These are phyloP conservation scores for Drosophila suboccidentalis DNA, from an alignment of 2,888 invertebrate genomes.

Conservation along the genomic window DNA sequence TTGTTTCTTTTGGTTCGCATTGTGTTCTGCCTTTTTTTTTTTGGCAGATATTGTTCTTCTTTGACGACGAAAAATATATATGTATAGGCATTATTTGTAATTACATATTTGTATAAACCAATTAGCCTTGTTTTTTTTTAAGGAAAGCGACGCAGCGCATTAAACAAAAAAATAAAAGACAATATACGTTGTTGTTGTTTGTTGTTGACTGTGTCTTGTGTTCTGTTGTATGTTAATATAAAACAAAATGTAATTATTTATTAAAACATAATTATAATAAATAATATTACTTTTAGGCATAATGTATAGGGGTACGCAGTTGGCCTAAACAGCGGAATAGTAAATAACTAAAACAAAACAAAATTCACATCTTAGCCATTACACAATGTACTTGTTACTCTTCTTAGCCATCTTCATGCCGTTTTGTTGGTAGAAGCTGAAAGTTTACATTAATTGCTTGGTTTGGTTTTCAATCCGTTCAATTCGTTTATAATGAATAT, in stretches of 20 bases:
- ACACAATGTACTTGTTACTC: conserved; percentile 26
- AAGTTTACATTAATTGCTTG: conserved; percentile 26
- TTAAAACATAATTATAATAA: conserved; percentile 80
- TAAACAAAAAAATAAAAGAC: conserved; percentile 60
- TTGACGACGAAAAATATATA: conserved; percentile 56
- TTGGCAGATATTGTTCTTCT: conserved; percentile 45
- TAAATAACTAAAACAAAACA: conserved; percentile 51
- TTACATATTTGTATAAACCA: conserved; percentile 55
- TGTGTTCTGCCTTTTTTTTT: conserved; percentile 41
- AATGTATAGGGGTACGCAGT: conserved; percentile 56
- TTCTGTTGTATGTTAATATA: conserved; percentile 61
- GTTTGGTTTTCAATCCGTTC: conserved; percentile 11
- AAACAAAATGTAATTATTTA: conserved; percentile 80
- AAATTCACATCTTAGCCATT: conserved; percentile 50
- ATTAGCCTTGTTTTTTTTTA: conserved; percentile 52
- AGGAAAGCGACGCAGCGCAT: conserved; percentile 64
- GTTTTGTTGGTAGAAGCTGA: conserved; percentile 25
- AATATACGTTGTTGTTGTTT: conserved; percentile 11
- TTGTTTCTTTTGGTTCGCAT: conserved; percentile 80
- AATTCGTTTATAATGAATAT: conserved; percentile 32
- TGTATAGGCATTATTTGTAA: conserved; percentile 59
- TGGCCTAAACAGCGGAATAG: conserved; percentile 61
- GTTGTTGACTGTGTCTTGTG: conserved; percentile 56
- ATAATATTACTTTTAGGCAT: conserved; percentile 75
- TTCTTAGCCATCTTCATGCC: conserved; percentile 2